Evolutionary conservation across 2,888 invertebrate genomes (phyloP), one percentile per base, ranked within the genome.

Genomic region (Xylophagus ater): DNA sequence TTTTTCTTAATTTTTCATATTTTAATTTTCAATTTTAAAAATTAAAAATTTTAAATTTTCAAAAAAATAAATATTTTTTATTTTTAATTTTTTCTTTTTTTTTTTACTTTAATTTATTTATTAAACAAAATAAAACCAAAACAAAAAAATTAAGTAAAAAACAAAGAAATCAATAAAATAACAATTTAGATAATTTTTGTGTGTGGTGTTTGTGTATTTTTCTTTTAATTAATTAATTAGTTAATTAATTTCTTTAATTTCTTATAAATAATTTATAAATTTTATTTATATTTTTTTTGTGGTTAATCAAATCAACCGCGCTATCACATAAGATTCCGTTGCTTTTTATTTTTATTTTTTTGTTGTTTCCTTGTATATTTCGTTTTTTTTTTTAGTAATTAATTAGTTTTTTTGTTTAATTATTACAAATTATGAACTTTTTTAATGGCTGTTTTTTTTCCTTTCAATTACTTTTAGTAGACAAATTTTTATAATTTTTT

Each of bases 291-390:
- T 45, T 42, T 40, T 37, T 45, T 42, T 43, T 38, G 42, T 47
- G 46, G 48, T 46, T 46, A 50, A 48, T 48, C 46, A 43, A 37
- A 49, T 45, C 46, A 48, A 49, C 48, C 49, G 43, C 46, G 44
- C 48, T 51, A 51, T 51, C 51, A 51, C 51, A 51, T 51, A 49
- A 49, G 50, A 51, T 46, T 51, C 49, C 49, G 48, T 51, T 49
- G 39, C 38, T 33, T 42, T 40, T 44, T 37, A 33, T 42, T 43
- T 41, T 34, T 23, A 28, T 34, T 36, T 36, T 41, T 37, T 40
- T 40, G 34, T 25, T 18, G 13, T 19, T 18, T 37, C 10, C 26
- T 32, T 19, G 23, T 25, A 17, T 43, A 51, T 14, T 31, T 31
- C n/a, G 15, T 31, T 31, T 31, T 12, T 31, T 31, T 13, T 12